Percentiles rank a stretch among this genome's conserved stretches.
Evolutionary conservation across 2,888 invertebrate species (phyloP).

Genomic region (Oscheius sp.): DNA sequence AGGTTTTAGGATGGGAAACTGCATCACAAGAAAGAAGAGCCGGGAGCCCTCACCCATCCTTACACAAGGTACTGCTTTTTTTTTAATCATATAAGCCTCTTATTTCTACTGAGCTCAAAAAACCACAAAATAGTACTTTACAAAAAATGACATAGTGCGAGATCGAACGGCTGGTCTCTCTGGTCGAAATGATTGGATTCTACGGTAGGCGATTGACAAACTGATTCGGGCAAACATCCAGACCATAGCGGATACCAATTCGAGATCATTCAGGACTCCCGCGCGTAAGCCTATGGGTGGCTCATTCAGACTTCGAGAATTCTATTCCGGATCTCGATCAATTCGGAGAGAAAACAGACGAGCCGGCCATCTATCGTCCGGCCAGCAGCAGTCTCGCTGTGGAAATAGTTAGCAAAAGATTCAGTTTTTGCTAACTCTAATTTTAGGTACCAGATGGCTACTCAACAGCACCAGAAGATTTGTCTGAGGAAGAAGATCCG

Average conservation of each 20-base stretch:
- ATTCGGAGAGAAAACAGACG: background rate
- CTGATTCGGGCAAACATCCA: too few species aligned
- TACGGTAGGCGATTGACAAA: background rate
- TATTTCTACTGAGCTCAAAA: background rate
- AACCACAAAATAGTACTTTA: background rate
- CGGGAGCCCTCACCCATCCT: too few species aligned
- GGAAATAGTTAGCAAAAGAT: background rate
- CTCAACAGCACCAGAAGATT: constrained; percentile 23
- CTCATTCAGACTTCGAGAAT: background rate
- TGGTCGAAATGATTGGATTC: background rate
- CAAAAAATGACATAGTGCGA: background rate
- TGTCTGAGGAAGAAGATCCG: constrained; percentile 18
- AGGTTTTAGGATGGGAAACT: too few species aligned
- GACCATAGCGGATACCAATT: background rate
- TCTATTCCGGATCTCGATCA: constrained; percentile 21
- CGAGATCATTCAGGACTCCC: constrained; percentile 4
- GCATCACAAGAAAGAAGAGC: too few species aligned
- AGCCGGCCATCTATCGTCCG: background rate
- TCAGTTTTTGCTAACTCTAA: background rate
- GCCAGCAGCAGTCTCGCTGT: background rate
- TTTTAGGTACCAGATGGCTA: constrained; percentile 19
- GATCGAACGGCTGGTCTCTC: too few species aligned
- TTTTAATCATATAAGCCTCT: too few species aligned
- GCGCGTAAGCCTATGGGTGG: constrained; percentile 2
- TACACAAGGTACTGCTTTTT: too few species aligned